Evolutionary conservation across 2,888 invertebrate species (phyloP), one percentile per base, ranked within the genome.

Genomic region (Hyposoter didymator): DNA sequence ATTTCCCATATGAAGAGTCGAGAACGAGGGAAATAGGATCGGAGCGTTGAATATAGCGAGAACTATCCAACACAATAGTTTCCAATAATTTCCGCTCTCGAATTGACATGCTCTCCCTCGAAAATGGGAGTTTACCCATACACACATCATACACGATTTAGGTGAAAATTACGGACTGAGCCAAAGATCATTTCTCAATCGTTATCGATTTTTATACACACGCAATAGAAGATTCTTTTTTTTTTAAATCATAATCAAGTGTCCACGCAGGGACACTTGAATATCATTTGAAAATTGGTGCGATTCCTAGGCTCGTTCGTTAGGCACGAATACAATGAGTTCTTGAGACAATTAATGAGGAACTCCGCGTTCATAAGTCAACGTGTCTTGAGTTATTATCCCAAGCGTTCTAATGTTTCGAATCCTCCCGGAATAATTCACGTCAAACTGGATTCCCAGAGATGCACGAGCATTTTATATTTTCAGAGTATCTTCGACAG

Each of bases 61-160:
- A 28, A 78, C 35, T 17, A 64, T 66, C 43, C 35, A 66, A 76
- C 72, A 75, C 59, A 84, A 85, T 78, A 82, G 85, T 79, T 82
- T 70, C 78, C 85, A 85, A 85, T 85, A 62, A 82, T 85, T 78
- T 82, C 78, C 64, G 82, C 78, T 75, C 14, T 17, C 19, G 43
- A 73, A 79, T 69, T 75, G 67, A 81, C 73, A 66, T 70, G 66
- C 47, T 59, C 70, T 73, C 69, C 12, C 45, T 70, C 78, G 67
- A 80, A 73, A 69, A 78, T 64, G 28, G 62, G 55, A 17, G 28
- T 72, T 59, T 1, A 17, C 19, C 22, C 22, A 45, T 83, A 67
- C 39, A 14, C 52, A 43, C 17, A n/a, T 14, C 8, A 35, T 10
- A 32, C 2, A 17, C 19, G 17, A 22, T 28, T 43, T 1, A 32